Evolutionary conservation across 2,113 vertebrate species (phyloP).

Genomic region (Sander lucioperca): DNA sequence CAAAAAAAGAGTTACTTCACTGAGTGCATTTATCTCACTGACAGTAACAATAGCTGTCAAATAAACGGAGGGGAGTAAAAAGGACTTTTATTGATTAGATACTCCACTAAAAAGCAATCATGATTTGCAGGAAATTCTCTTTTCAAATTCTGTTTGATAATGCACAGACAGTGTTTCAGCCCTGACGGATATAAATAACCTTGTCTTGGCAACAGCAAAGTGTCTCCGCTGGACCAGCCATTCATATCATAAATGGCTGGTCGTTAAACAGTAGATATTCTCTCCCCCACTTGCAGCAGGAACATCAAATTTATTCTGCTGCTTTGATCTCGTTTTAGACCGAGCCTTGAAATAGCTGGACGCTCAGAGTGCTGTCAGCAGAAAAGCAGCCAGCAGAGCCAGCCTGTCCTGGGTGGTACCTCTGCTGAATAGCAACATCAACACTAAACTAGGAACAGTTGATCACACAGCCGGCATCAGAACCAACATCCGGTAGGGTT

Average conservation of each 20-base stretch:
- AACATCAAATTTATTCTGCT: slow-evolving; percentile 67
- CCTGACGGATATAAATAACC: slow-evolving; percentile 21
- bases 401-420: slow-evolving; percentile 15
- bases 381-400: slow-evolving; percentile 46
- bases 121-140: slow-evolving; percentile 12
- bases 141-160: slow-evolving; percentile 10
- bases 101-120: neutral
- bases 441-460: slow-evolving; percentile 70
- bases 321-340: slow-evolving; percentile 74
- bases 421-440: slow-evolving; percentile 58
- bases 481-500: slow-evolving; percentile 59
- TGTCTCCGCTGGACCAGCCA: slow-evolving; percentile 50
- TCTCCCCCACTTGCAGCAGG: slow-evolving; percentile 44
- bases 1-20: no score
- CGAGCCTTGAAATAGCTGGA: slow-evolving; percentile 64
- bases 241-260: slow-evolving; percentile 54
- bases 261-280: slow-evolving; percentile 56
- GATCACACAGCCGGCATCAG: slow-evolving; percentile 59
- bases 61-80: neutral
- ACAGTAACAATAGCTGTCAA: neutral
- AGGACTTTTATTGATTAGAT: neutral
- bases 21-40: neutral
- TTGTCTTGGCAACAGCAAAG: slow-evolving; percentile 36
- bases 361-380: slow-evolving; percentile 67
- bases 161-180: slow-evolving; percentile 11